Conservation (phyloP, 2,888 invertebrate genomes). For the Heliconius charithonia region DNA sequence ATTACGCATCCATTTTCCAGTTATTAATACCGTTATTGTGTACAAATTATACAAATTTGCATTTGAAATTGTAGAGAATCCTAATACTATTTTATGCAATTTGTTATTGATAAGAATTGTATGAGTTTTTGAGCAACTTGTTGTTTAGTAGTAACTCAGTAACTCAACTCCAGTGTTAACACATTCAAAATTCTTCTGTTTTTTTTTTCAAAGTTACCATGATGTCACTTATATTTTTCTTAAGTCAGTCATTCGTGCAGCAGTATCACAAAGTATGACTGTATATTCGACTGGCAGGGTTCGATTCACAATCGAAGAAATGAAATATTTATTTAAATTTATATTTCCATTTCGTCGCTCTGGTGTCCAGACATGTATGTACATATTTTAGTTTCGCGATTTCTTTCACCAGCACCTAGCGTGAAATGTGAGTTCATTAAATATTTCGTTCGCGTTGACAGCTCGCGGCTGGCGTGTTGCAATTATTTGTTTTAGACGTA, state of each 20-base stretch:
- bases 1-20: background rate
- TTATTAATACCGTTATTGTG: conserved; percentile 13
- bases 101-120: background rate
- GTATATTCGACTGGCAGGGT: too few relatives aligned
- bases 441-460: conserved; percentile 37
- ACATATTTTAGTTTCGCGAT: background rate
- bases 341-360: too few relatives aligned
- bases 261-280: too few relatives aligned
- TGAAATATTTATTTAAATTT: too few relatives aligned
- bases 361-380: too few relatives aligned
- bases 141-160: too few relatives aligned
- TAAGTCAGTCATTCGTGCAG: background rate
- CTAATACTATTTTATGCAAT: background rate
- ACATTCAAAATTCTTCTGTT: too few relatives aligned
- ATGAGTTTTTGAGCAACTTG: too few relatives aligned
- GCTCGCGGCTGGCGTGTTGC: conserved; percentile 29
- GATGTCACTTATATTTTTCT: background rate
- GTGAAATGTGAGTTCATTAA: conserved; percentile 30
- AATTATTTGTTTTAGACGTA: conserved; percentile 11
- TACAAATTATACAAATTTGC: conserved; percentile 15
- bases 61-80: background rate
- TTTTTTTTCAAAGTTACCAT: background rate
- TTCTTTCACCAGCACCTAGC: background rate
- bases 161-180: too few relatives aligned
- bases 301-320: too few relatives aligned